phyloP scores from a whole-genome alignment of 2,113 vertebrate genomes.

The Tamias sibiricus region DNA sequence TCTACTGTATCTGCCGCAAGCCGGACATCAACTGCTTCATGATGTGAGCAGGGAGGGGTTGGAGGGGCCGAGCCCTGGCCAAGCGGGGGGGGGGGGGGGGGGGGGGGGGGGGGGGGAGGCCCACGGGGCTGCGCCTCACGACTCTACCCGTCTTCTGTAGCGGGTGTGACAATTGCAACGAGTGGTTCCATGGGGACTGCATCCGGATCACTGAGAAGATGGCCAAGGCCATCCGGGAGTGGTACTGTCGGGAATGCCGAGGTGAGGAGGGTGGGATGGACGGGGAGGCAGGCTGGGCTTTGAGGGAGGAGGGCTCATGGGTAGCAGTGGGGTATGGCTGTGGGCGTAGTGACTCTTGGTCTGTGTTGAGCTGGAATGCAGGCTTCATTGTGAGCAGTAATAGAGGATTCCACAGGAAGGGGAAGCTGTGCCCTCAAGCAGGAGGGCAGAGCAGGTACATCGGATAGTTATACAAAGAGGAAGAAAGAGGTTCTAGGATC shows the following conservation, averaged over 20 bases:
- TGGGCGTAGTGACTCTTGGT: neutral
- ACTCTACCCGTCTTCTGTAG: conserved; percentile 78
- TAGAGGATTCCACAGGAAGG: neutral
- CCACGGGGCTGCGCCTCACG: neutral
- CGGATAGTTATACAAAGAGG: neutral
- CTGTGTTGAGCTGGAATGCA: neutral
- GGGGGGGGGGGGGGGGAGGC: conserved; percentile 39
- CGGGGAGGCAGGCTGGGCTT: neutral
- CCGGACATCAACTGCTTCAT: conserved; percentile 96
- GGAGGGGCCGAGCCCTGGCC: neutral
- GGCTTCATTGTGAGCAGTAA: neutral
- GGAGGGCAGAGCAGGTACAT: neutral
- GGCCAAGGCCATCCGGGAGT: conserved; percentile 95
- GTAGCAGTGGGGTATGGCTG: neutral
- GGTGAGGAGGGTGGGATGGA: conserved; percentile 83
- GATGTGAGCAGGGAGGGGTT: conserved; percentile 87
- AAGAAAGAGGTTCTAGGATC: neutral
- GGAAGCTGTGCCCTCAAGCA: neutral
- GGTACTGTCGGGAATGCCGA: conserved; percentile 94
- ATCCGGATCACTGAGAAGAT: conserved; percentile 96
- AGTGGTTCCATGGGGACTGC: conserved; percentile 97
- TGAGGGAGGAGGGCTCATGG: neutral
- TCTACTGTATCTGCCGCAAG: conserved; percentile 94
- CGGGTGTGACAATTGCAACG: conserved; percentile 96
- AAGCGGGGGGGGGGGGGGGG: conserved; percentile 27